Percentiles rank a stretch among this genome's conserved stretches.
phyloP scores from a whole-genome alignment of 2,888 invertebrate genomes.

The Alviniconcha strummeri region DNA sequence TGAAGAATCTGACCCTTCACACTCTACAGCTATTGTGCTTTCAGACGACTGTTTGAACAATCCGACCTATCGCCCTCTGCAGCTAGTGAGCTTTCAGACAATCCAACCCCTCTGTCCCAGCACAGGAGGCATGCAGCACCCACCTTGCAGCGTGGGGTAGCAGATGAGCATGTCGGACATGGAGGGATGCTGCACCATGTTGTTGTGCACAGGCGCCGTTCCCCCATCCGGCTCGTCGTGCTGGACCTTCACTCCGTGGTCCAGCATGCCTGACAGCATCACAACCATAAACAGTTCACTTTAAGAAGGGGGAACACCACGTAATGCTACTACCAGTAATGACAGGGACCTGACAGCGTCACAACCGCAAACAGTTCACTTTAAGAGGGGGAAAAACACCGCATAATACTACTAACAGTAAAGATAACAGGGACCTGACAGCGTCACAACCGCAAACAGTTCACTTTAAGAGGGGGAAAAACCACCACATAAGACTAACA shows the following conservation, averaged over 20 bases:
- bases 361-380: too few species aligned
- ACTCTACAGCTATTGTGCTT: too few species aligned
- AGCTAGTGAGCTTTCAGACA: too few species aligned
- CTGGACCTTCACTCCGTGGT: conserved; percentile 55
- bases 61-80: too few species aligned
- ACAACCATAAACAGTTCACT: background rate
- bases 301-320: background rate
- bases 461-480: too few species aligned
- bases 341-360: background rate
- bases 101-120: too few species aligned
- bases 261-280: conserved; percentile 53
- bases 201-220: conserved; percentile 33
- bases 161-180: conserved; percentile 68
- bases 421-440: too few species aligned
- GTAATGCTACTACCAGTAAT: background rate
- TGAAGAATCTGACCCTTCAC: too few species aligned
- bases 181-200: conserved; percentile 57
- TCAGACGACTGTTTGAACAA: too few species aligned
- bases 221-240: conserved; percentile 55
- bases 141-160: conserved; percentile 65
- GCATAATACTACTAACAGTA: too few species aligned
- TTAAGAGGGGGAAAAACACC: too few species aligned
- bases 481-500: background rate
- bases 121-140: background rate
- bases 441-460: too few species aligned